phyloP scores from a whole-genome alignment of 2,888 invertebrate genomes.

The Melitaea athalia region DNA sequence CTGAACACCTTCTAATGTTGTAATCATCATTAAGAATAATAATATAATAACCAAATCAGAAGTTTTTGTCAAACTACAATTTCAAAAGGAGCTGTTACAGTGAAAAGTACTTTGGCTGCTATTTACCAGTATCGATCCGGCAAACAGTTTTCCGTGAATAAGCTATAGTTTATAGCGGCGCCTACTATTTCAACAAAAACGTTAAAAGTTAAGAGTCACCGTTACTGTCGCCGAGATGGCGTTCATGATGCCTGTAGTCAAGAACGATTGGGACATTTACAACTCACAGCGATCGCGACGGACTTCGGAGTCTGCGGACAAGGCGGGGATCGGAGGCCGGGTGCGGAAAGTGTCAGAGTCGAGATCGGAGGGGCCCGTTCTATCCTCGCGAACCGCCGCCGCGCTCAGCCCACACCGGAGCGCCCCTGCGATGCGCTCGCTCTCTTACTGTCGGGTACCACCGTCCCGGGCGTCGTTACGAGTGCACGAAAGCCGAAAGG shows the following conservation, averaged over 20 bases:
- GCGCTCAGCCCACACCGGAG: conserved; percentile 84
- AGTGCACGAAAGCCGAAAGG: conserved; percentile 83
- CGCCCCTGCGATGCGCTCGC: conserved; percentile 84
- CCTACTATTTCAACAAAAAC: conserved; percentile 66
- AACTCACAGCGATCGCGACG: conserved; percentile 90
- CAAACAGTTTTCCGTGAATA: conserved; percentile 43
- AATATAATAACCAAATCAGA: conserved; percentile 41
- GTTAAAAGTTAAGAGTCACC: conserved; percentile 70
- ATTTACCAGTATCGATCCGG: conserved; percentile 54
- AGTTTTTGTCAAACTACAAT: not conserved
- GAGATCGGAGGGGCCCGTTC: conserved; percentile 87
- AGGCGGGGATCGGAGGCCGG: conserved; percentile 49
- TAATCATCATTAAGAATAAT: conserved; percentile 48
- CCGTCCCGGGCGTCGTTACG: conserved; percentile 84
- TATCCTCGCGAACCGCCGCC: conserved; percentile 84
- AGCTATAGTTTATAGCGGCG: conserved; percentile 52
- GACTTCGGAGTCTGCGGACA: conserved; percentile 86
- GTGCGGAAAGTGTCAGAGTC: conserved; percentile 86
- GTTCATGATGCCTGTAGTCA: conserved; percentile 97
- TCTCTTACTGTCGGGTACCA: conserved; percentile 78
- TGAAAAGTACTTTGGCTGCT: conserved; percentile 42
- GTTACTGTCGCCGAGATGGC: conserved; percentile 86
- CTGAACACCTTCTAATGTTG: conserved; percentile 34
- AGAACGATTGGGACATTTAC: conserved; percentile 96
- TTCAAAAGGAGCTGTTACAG: conserved; percentile 41